Evolutionary conservation across 2,888 invertebrate genomes (phyloP).

Genomic region (Pinctada fucata): DNA sequence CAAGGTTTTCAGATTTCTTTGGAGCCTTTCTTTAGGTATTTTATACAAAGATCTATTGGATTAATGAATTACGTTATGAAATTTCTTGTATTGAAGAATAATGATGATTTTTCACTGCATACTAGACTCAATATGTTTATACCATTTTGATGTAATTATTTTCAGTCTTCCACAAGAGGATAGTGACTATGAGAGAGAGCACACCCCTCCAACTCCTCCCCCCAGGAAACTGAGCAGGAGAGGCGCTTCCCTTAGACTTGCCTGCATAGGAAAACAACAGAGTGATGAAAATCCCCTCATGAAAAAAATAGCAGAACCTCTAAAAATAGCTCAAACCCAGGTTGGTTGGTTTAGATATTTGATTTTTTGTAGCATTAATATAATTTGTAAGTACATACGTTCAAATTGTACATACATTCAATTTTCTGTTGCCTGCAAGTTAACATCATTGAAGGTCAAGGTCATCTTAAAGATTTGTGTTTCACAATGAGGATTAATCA

Average conservation of each 20-base stretch:
- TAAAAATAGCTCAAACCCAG: constrained; percentile 83
- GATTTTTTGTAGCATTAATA: background rate
- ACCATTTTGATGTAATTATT: constrained; percentile 3
- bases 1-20: background rate
- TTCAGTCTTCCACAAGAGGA: constrained; percentile 75
- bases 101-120: too few species aligned
- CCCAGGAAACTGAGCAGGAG: constrained; percentile 73
- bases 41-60: too few species aligned
- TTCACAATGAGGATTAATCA: too few species aligned
- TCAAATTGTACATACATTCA: background rate
- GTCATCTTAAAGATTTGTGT: too few species aligned
- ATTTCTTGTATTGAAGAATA: too few species aligned
- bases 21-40: background rate
- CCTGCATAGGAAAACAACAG: constrained; percentile 77
- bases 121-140: too few species aligned
- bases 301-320: constrained; percentile 82
- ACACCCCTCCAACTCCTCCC: constrained; percentile 80
- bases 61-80: too few species aligned
- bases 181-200: constrained; percentile 78
- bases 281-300: constrained; percentile 79
- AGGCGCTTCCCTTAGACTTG: constrained; percentile 74
- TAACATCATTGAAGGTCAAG: too few species aligned
- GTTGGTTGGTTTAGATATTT: constrained; percentile 47
- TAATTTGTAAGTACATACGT: background rate
- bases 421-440: background rate